A percentile compares a stretch with the other conserved stretches of the same genome.
Conservation (phyloP, 2,888 invertebrate species). For the Icerya purchasi region DNA sequence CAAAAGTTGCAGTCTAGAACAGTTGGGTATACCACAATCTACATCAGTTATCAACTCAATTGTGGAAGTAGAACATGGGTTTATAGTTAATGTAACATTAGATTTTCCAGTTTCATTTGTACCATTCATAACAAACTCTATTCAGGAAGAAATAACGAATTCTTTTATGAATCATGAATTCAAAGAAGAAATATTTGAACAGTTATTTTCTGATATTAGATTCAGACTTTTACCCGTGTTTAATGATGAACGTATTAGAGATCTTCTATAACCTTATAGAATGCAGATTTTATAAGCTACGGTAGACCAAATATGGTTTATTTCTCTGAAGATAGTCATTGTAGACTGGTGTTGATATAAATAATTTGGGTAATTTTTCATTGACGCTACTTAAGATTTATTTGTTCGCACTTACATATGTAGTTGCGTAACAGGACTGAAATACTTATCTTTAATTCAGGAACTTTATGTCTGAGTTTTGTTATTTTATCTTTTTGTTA, state of each 20-base stretch:
- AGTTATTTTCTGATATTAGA: background rate
- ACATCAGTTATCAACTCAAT: background rate
- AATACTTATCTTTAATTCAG: no score
- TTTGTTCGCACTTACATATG: no score
- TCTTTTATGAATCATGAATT: background rate
- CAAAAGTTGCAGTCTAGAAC: background rate
- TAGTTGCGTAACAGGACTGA: no score
- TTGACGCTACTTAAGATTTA: no score
- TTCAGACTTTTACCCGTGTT: background rate
- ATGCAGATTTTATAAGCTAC: no score
- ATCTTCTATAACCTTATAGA: background rate
- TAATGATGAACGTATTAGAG: background rate
- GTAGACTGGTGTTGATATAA: no score
- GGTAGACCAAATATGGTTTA: no score
- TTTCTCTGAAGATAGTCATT: no score
- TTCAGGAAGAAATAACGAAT: background rate
- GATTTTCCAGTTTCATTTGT: constrained; percentile 2
- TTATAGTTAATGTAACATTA: background rate
- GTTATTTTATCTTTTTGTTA: no score
- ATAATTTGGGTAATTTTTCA: no score
- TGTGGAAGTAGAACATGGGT: constrained; percentile 4
- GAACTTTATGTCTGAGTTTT: no score
- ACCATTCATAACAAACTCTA: background rate
- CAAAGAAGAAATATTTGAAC: background rate
- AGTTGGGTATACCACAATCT: background rate